These are phyloP conservation scores for Peucedramus taeniatus DNA, from an alignment of 2,113 vertebrate genomes.

Conservation along the genomic window DNA sequence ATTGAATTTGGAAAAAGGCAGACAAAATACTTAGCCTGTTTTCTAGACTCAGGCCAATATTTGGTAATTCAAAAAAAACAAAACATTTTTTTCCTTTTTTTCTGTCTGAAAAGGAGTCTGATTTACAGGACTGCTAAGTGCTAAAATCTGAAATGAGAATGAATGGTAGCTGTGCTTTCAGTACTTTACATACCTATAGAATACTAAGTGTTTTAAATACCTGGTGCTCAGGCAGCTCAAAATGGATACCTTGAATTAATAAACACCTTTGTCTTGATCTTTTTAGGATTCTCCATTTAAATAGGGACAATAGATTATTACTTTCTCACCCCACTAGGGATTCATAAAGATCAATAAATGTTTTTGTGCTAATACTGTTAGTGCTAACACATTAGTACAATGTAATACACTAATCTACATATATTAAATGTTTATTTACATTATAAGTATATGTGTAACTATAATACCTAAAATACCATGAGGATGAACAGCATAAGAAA, in stretches of 20 bases:
- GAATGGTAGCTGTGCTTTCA: neutral
- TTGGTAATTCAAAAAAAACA: neutral
- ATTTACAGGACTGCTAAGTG: neutral
- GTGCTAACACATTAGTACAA: neutral
- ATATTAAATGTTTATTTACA: conserved; percentile 21
- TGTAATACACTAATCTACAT: neutral
- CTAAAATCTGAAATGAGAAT: neutral
- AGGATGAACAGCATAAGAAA: conserved; percentile 1
- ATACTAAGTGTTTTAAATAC: neutral
- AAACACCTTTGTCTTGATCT: neutral
- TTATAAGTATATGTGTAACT: neutral
- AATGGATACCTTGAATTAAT: neutral
- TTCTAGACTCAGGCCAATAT: neutral
- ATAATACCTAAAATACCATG: conserved; percentile 41
- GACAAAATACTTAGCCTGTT: neutral
- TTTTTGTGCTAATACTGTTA: neutral
- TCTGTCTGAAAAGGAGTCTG: neutral
- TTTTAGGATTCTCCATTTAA: conserved; percentile 1
- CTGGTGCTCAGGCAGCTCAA: neutral
- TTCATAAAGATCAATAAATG: neutral
- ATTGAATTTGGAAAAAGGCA: neutral
- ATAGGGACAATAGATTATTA: neutral
- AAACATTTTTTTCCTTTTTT: neutral
- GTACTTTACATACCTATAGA: neutral
- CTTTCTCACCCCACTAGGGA: neutral